Evolutionary conservation across 2,888 invertebrate genomes (phyloP).

Genomic region (Drosophila rellima): DNA sequence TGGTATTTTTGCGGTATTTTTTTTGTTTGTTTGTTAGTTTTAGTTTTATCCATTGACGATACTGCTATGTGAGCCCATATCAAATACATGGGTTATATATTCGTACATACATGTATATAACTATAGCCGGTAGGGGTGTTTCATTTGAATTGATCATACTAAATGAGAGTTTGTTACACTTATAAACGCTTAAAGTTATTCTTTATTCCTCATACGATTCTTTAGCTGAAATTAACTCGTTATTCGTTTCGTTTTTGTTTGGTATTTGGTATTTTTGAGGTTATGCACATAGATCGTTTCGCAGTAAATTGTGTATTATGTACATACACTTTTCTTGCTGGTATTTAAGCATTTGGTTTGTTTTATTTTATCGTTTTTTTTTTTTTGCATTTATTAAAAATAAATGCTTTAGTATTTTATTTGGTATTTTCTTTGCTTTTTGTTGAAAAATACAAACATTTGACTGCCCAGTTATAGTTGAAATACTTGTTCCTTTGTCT

Average conservation of each 20-base stretch:
- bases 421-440: constrained; percentile 20
- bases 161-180: constrained; percentile 50
- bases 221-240: constrained; percentile 29
- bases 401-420: constrained; percentile 52
- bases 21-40: too few relatives aligned
- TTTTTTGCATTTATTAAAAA: constrained; percentile 46
- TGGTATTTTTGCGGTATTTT: constrained; percentile 6
- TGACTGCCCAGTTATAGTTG: constrained; percentile 24
- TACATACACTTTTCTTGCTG: constrained; percentile 18
- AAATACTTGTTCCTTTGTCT: constrained; percentile 24
- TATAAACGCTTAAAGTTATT: constrained; percentile 44
- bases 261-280: constrained; percentile 13
- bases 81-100: constrained; percentile 26
- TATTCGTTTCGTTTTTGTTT: constrained; percentile 21
- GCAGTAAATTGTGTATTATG: constrained; percentile 36
- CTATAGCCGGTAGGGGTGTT: constrained; percentile 75
- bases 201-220: background rate
- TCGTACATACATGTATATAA: constrained; percentile 48
- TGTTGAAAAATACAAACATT: constrained; percentile 40
- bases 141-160: constrained; percentile 69
- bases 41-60: constrained; percentile 29
- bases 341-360: constrained; percentile 30
- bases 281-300: constrained; percentile 36
- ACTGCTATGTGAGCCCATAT: constrained; percentile 39
- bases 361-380: constrained; percentile 6